phyloP scores from a whole-genome alignment of 2,113 vertebrate species.

The Vulpes vulpes region DNA sequence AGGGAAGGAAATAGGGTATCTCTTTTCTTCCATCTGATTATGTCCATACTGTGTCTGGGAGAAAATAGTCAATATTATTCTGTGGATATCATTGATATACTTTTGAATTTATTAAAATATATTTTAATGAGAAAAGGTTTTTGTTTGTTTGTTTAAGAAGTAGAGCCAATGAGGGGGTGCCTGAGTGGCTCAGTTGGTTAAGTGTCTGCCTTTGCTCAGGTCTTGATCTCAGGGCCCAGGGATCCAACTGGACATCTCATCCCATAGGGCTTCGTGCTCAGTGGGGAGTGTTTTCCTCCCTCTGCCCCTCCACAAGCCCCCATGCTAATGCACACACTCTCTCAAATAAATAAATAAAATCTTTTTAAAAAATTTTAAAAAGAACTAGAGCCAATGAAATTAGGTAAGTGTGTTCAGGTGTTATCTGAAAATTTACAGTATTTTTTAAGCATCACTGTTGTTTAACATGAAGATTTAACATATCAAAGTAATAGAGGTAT shows the following conservation, averaged over 20 bases:
- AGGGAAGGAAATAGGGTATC: not conserved
- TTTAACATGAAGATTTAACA: not conserved
- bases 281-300: not conserved
- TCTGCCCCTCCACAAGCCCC: not conserved
- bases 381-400: not conserved
- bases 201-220: not conserved
- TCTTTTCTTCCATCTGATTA: not conserved
- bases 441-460: not conserved
- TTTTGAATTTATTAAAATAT: not conserved
- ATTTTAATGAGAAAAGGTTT: not conserved
- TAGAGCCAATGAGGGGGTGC: not conserved
- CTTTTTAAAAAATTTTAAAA: not conserved
- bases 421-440: not conserved
- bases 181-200: not conserved
- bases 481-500: not conserved
- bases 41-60: not conserved
- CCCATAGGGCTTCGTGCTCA: not conserved
- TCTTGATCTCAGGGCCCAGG: not conserved
- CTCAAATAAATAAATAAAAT: not conserved
- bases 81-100: not conserved
- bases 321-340: not conserved
- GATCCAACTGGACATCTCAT: not conserved
- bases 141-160: not conserved
- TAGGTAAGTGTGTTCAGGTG: not conserved
- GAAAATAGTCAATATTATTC: not conserved